A percentile compares a stretch with the other conserved stretches of the same genome.
Conservation (phyloP, 30 jellyfish, hydroid and myxozoan genomes). For the Turritopsis rubra region DNA sequence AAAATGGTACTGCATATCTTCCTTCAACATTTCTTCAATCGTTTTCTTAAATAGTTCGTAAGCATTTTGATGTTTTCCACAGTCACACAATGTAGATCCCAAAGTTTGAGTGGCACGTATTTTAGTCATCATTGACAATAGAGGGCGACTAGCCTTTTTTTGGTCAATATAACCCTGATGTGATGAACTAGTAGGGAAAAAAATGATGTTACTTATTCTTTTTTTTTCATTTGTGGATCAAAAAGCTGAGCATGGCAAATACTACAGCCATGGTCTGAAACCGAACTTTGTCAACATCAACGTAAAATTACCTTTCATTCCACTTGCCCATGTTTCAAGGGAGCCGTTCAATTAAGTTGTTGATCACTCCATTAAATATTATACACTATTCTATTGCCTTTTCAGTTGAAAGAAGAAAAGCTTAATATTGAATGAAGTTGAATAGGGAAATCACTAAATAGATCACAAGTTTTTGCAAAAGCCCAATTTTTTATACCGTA, state of each 20-base stretch:
- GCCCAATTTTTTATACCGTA: no score
- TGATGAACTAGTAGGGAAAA: not conserved
- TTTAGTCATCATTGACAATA: constrained; percentile 23
- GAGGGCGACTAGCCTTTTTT: not conserved
- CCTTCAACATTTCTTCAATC: not conserved
- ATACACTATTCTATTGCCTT: not conserved
- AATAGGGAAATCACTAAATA: no score
- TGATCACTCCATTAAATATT: not conserved
- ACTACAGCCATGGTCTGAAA: no score
- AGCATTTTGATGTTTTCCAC: constrained; percentile 1
- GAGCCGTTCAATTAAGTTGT: not conserved
- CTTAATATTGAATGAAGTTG: no score
- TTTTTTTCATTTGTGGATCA: not conserved
- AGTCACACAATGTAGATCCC: not conserved
- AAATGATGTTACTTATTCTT: not conserved
- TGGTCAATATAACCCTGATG: not conserved
- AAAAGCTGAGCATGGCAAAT: no score
- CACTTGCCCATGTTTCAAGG: not conserved
- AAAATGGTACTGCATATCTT: constrained; percentile 12
- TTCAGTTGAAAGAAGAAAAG: no score
- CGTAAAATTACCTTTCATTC: not conserved
- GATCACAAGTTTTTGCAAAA: no score
- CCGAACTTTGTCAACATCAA: no score
- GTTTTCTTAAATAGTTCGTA: not conserved
- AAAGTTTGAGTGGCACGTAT: constrained; percentile 21